Conservation (phyloP, 2,113 vertebrate genomes). For the Anser cygnoides region DNA sequence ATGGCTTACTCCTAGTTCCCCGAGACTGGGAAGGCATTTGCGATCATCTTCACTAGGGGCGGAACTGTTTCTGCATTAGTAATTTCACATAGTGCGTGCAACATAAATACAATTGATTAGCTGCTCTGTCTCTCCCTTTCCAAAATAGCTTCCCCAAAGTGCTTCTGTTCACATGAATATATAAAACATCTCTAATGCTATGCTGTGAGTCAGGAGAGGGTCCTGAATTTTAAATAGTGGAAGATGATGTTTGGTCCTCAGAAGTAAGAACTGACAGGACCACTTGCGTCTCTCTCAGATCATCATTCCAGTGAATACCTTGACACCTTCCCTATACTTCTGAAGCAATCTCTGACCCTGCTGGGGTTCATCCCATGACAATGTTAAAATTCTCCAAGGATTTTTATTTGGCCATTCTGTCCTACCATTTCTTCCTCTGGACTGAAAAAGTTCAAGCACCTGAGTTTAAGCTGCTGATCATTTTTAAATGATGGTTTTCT, state of each 20-base stretch:
- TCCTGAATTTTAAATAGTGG: not conserved
- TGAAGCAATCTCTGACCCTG: not conserved
- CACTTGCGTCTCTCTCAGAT: not conserved
- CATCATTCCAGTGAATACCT: not conserved
- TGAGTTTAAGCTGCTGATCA: conserved; percentile 5
- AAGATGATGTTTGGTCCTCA: not conserved
- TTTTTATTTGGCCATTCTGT: not conserved
- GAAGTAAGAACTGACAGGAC: not conserved
- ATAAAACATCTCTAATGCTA: not conserved
- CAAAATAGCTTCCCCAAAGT: not conserved
- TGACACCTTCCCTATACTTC: not conserved
- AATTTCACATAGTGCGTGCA: not conserved
- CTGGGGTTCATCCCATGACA: not conserved
- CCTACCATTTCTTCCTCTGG: not conserved
- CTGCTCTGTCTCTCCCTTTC: not conserved
- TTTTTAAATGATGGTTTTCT: conserved; percentile 27
- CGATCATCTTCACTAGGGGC: not conserved
- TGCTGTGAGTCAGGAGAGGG: not conserved
- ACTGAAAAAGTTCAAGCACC: not conserved
- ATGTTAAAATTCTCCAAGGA: not conserved
- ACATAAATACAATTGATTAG: not conserved
- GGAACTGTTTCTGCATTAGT: not conserved
- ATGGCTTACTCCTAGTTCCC: not conserved
- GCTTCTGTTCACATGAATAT: not conserved
- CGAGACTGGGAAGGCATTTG: not conserved